Conservation (phyloP, 2,113 vertebrate genomes). For the Rhinolophus ferrumequinum region DNA sequence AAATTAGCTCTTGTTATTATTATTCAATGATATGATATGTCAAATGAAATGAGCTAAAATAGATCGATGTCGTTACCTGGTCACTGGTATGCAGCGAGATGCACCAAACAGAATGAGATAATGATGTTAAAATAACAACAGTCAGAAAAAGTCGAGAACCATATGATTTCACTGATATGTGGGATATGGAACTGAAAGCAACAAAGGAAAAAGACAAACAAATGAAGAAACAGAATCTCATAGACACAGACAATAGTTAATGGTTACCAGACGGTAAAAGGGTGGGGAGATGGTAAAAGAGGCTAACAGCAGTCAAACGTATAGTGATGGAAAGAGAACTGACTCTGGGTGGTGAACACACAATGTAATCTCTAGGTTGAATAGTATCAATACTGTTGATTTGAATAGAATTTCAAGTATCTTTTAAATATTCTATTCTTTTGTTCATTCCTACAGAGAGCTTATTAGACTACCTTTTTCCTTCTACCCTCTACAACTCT, state of each 20-base stretch:
- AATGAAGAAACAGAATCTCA: no score
- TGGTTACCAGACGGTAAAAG: no score
- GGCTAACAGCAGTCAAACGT: no score
- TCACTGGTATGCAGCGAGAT: not conserved
- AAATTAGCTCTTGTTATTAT: conserved; percentile 71
- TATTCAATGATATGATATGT: conserved; percentile 59
- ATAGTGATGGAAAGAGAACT: no score
- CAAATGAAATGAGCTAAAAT: conserved; percentile 65
- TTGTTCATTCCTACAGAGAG: not conserved
- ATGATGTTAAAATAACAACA: not conserved
- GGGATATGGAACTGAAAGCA: no score
- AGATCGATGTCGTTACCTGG: conserved; percentile 38
- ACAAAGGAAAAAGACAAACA: no score
- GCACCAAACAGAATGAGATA: not conserved
- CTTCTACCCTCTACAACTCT: not conserved
- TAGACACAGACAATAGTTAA: no score
- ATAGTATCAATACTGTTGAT: not conserved
- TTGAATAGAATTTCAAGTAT: not conserved
- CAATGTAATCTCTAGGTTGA: not conserved
- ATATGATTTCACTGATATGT: no score
- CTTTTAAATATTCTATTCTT: not conserved
- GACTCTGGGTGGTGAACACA: no score
- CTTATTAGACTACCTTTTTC: not conserved
- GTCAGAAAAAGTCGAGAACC: no score
- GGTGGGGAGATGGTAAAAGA: no score